Percentiles rank a stretch among this genome's conserved stretches.
phyloP scores from a whole-genome alignment of 1,140 invertebrate species.

The Pachypeltis micranthus region DNA sequence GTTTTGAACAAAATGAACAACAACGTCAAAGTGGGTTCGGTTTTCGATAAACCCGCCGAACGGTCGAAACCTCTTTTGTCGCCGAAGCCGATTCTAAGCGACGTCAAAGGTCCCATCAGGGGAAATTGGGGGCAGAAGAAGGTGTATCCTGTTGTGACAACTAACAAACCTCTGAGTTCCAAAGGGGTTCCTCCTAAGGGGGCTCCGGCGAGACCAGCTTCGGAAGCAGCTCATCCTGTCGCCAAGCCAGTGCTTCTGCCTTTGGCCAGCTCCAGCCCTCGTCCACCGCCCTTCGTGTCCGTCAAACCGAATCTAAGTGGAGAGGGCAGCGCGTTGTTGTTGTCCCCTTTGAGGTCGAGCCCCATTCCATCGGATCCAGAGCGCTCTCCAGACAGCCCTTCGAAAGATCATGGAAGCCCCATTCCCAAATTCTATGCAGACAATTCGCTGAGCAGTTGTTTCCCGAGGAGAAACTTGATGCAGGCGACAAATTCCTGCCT shows the following conservation, averaged over 20 bases:
- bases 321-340: slow-evolving; percentile 17
- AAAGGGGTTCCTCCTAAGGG: no score
- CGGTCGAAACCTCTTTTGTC: not conserved
- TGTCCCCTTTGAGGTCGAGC: not conserved
- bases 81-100: not conserved
- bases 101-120: not conserved
- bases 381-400: not conserved
- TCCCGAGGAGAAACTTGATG: slow-evolving; percentile 7
- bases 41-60: not conserved
- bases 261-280: not conserved
- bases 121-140: not conserved
- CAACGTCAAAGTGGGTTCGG: not conserved
- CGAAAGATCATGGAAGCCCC: not conserved
- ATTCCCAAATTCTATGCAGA: slow-evolving; percentile 6
- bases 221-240: not conserved
- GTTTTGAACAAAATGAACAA: slow-evolving; percentile 8
- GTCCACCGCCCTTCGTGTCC: slow-evolving; percentile 15
- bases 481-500: slow-evolving; percentile 23
- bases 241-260: not conserved
- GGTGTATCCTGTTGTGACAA: not conserved
- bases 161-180: no score
- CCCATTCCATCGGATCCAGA: not conserved
- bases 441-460: not conserved
- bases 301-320: slow-evolving; percentile 25
- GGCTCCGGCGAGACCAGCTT: not conserved